Evolutionary conservation across 2,113 vertebrate species (phyloP).

Genomic region (Procavia capensis): DNA sequence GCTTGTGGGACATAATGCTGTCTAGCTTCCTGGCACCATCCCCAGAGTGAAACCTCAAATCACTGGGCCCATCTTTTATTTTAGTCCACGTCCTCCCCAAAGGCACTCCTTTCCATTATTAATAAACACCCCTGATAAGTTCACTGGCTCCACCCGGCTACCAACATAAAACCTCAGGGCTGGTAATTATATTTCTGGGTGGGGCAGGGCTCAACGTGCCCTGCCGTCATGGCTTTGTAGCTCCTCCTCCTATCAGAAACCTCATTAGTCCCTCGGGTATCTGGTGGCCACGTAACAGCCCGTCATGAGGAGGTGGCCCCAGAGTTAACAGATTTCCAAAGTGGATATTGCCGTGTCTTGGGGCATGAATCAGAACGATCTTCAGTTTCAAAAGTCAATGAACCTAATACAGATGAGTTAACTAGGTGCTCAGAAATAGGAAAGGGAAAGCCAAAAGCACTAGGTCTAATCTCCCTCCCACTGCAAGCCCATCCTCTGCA

Average conservation of each 20-base stretch:
- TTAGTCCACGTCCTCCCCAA: constrained; percentile 49
- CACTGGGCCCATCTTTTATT: constrained; percentile 64
- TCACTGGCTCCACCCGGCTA: constrained; percentile 14
- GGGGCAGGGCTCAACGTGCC: not conserved
- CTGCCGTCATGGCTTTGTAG: not conserved
- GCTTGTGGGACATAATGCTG: constrained; percentile 74
- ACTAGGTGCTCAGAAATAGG: not conserved
- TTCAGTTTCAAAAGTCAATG: not conserved
- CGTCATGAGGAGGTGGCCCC: not conserved
- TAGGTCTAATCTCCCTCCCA: not conserved
- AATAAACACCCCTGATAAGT: constrained; percentile 22
- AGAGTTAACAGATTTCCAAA: not conserved
- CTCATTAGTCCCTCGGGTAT: not conserved
- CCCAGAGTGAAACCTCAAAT: constrained; percentile 60
- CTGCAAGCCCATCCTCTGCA: not conserved
- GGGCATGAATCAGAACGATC: not conserved
- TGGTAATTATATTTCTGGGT: not conserved
- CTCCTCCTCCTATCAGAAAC: not conserved
- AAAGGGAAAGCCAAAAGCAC: not conserved
- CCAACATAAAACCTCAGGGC: not conserved
- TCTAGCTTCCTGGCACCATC: constrained; percentile 76
- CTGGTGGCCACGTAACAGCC: not conserved
- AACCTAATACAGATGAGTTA: not conserved
- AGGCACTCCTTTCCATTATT: constrained; percentile 27
- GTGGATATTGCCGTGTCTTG: not conserved